These are phyloP conservation scores for Pygocentrus nattereri DNA, from an alignment of 2,797 vertebrate genomes.

Conservation along the genomic window DNA sequence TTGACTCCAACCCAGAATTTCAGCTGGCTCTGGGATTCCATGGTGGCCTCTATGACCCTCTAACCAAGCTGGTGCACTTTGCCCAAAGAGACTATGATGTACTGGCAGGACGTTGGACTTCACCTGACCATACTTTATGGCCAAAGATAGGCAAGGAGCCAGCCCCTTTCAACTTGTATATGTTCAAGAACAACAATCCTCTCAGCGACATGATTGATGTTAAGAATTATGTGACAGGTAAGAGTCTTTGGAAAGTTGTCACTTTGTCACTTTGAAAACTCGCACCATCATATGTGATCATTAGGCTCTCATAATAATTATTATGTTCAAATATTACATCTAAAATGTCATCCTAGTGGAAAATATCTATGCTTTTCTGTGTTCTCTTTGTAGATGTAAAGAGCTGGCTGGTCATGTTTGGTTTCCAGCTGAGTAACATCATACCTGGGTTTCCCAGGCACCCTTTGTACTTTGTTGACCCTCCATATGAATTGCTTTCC, in stretches of 20 bases:
- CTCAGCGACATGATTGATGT: constrained; percentile 88
- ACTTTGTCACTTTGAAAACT: not conserved
- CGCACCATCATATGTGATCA: too few relatives aligned
- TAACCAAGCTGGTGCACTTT: constrained; percentile 91
- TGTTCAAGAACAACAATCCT: constrained; percentile 93
- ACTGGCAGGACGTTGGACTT: constrained; percentile 88
- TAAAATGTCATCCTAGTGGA: not conserved
- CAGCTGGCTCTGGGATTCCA: constrained; percentile 89
- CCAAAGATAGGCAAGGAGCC: constrained; percentile 86
- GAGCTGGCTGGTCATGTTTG: constrained; percentile 93
- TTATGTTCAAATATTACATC: too few relatives aligned
- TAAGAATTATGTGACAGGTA: constrained; percentile 91
- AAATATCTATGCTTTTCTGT: not conserved
- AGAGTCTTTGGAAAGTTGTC: not conserved
- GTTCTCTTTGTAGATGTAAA: constrained; percentile 82
- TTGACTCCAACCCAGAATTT: constrained; percentile 89
- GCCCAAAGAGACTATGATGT: constrained; percentile 89
- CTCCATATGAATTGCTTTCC: constrained; percentile 84
- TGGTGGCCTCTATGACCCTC: constrained; percentile 88
- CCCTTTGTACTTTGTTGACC: constrained; percentile 87
- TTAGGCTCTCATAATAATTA: not conserved
- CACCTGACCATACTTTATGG: constrained; percentile 88
- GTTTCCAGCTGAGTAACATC: constrained; percentile 91
- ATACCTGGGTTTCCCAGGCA: constrained; percentile 89
- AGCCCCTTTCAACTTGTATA: constrained; percentile 87